Conservation (phyloP, 2,113 vertebrate genomes). For the Ploceus nigricollis region DNA sequence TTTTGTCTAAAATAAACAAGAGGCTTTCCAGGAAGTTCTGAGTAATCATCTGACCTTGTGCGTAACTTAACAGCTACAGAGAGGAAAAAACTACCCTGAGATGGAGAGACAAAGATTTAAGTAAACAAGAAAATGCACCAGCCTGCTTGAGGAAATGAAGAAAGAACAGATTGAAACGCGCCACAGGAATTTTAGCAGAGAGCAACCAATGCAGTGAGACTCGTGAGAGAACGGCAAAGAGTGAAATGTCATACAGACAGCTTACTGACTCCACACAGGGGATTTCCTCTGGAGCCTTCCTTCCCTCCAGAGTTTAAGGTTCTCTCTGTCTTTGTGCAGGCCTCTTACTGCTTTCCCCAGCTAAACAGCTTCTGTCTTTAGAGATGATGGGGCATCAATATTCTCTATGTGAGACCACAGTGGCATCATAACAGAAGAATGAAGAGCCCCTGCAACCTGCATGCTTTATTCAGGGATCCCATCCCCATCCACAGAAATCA, state of each 20-base stretch:
- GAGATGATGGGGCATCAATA: rapidly evolving
- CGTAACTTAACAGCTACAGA: conserved; percentile 19
- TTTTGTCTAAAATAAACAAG: conserved; percentile 16
- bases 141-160: not conserved
- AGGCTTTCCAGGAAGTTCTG: conserved; percentile 65
- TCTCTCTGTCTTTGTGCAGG: not conserved
- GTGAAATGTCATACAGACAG: not conserved
- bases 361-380: not conserved
- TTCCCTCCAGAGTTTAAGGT: not conserved
- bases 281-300: not conserved
- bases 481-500: not conserved
- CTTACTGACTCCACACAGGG: not conserved
- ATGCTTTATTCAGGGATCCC: not conserved
- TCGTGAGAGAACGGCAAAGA: not conserved
- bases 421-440: not conserved
- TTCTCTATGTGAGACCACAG: not conserved
- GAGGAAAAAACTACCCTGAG: not conserved
- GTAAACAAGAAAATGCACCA: not conserved
- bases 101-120: not conserved
- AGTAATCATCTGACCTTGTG: conserved; percentile 52
- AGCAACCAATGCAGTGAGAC: not conserved
- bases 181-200: not conserved
- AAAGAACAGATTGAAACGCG: not conserved
- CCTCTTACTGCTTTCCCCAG: not conserved
- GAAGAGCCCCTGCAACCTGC: not conserved